Base-by-base conservation (phyloP, 2,113 vertebrate species). In the Theropithecus gelada region DNA sequence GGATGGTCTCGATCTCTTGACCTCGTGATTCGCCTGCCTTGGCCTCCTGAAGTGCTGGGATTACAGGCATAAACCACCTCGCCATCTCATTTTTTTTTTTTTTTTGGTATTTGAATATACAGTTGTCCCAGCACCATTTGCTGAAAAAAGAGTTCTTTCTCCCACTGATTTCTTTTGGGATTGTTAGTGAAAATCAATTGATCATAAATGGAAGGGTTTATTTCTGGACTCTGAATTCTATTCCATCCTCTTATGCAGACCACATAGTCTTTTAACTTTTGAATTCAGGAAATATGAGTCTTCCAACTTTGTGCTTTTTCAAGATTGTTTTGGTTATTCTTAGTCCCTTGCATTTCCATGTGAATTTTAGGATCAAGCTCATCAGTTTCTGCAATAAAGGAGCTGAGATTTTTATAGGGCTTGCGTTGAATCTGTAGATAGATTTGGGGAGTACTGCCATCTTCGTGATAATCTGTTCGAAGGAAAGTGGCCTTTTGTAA, bases 281-380 rank as follows among this genome's bases (percentile, higher is more conserved):
- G 20, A 91, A 88, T 38, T 92, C 23, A 52, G 8, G 27, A 38
- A 91, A 18, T 78, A 23, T 52, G 38, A 90, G 4, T 70, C 40
- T 73, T 68, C 66, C 40, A 75, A 45, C 18, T 96, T 93, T 20
- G 16, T 87, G 90, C 8, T 68, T 76, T 79, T 80, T 72, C 73
- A 78, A 81, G 27, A 75, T 92, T 94, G 32, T 94, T 89, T 86
- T 75, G 40, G 64, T 35, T 95, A 0, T 76, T 89, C 80, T 82
- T 59, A 30, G 18, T 70, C 40, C 43, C 43, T 90, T 68, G 38
- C 12, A 40, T 93, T 76, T 97, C 48, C 2, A 45, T 61, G 43
- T 45, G n/a, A 82, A 45, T 78, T 72, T 89, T 89, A 86, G 6
- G 22, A 30, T 89, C 52, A 72, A 20, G 52, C 73, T 61, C 10